Evolutionary conservation across 2,888 invertebrate genomes (phyloP).

Genomic region (Fabriciana adippe): DNA sequence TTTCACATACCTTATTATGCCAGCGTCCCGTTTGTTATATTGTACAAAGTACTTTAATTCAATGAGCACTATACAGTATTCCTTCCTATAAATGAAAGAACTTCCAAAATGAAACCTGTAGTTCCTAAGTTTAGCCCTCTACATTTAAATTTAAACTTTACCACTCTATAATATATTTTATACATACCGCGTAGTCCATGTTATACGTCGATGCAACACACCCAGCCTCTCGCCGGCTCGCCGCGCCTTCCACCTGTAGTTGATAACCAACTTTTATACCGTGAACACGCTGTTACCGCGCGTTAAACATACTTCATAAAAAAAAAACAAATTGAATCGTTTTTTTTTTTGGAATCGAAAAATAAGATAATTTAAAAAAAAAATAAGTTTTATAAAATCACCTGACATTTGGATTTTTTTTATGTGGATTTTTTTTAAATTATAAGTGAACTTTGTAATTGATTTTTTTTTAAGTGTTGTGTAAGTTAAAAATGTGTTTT

Average conservation of each 20-base stretch:
- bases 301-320: not conserved
- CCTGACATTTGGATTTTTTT: not conserved
- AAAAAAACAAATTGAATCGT: not conserved
- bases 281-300: constrained; percentile 52
- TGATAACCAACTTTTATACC: constrained; percentile 57
- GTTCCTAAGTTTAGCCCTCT: too few species aligned
- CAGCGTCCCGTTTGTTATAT: too few species aligned
- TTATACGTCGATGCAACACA: constrained; percentile 45
- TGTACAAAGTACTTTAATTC: too few species aligned
- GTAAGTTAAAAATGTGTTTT: constrained; percentile 23
- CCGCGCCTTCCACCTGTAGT: constrained; percentile 42
- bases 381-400: not conserved
- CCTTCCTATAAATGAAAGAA: too few species aligned
- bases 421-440: not conserved
- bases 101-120: too few species aligned
- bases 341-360: not conserved
- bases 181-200: constrained; percentile 27
- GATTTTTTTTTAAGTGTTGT: constrained; percentile 18
- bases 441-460: constrained; percentile 7
- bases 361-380: not conserved
- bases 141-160: not conserved
- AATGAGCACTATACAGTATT: too few species aligned
- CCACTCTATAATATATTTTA: not conserved
- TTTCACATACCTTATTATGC: too few species aligned
- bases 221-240: constrained; percentile 60